Base-by-base conservation (phyloP, 2,888 invertebrate species). In the Ectemnius continuus region DNA sequence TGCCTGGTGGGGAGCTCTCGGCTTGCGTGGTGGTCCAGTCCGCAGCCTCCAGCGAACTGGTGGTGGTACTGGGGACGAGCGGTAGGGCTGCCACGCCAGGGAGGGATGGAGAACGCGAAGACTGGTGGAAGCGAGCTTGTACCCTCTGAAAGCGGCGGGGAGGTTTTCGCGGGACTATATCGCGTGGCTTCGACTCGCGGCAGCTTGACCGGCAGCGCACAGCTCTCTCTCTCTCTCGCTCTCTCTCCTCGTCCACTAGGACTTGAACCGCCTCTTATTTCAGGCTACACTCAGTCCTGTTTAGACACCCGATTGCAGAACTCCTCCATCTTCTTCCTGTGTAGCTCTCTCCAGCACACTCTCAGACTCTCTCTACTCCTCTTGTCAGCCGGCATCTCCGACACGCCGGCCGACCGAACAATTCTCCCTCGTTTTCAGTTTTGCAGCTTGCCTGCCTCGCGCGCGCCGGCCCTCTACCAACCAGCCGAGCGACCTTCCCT, bases 21-120 rank as follows among this genome's bases (percentile, higher is more conserved):
- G 78, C 86, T 84, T 89, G 89, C 89, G 90, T 86, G 87, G 85
- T 88, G 87, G 89, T 89, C 89, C 89, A 89, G 87, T 89, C 87
- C 89, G 89, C 89, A 88, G 90, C 85, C 86, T 88, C 86, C 84
- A 87, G 86, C 86, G 89, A 86, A 86, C 84, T 81, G 81, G 75
- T 70, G 78, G 77, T 79, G 80, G 79, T 75, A 79, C 70, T 59
- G 75, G 76, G 67, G 64, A 66, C 58, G 74, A 60, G 72, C 59
- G 70, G 76, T 81, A 67, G 74, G 67, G 72, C 23, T 46, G 45
- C 2, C 47, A n/a, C 46, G 59, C 56, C 36, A 18, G 70, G 75
- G 57, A 67, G 76, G 76, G 82, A 71, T 73, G 70, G 78, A 47
- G 75, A 71, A 69, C 28, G 67, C 52, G 18, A 48, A 62, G 76